Conservation (phyloP, 2,797 vertebrate species). For the Gambelia wislizenii region DNA sequence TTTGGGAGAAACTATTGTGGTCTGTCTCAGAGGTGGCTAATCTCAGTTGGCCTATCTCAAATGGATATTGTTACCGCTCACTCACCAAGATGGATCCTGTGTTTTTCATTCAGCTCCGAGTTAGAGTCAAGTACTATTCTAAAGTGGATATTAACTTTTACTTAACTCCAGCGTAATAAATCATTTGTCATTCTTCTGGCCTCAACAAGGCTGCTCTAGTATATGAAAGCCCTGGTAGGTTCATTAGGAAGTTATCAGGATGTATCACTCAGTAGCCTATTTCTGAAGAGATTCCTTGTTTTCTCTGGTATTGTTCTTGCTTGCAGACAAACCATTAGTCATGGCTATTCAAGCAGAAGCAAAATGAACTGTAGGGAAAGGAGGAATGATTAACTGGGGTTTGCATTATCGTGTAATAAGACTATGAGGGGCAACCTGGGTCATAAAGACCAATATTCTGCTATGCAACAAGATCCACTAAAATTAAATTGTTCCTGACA, state of each 20-base stretch:
- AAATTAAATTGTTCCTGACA: constrained; percentile 11
- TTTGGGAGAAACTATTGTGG: neutral
- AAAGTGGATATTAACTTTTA: neutral
- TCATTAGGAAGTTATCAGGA: neutral
- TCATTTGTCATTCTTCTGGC: neutral
- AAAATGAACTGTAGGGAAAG: constrained; percentile 9
- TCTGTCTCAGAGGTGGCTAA: too few relatives aligned
- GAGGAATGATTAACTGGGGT: neutral
- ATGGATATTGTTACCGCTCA: neutral
- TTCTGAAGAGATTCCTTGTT: neutral
- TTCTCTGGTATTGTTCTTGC: neutral
- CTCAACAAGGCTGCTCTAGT: neutral
- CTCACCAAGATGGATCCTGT: neutral
- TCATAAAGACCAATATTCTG: constrained; percentile 10
- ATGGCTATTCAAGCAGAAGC: neutral
- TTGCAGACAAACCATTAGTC: neutral
- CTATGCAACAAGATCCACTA: neutral
- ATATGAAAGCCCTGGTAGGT: constrained; percentile 4
- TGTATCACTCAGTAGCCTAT: neutral
- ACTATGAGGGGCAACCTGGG: neutral
- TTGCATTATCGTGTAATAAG: neutral
- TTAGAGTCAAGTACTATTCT: neutral
- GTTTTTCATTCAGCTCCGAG: neutral
- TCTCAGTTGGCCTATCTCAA: too few relatives aligned
- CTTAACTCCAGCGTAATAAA: neutral